Percentiles rank a stretch among this genome's conserved stretches.
Evolutionary conservation across 2,797 vertebrate species (phyloP).

Genomic region (Betta splendens): DNA sequence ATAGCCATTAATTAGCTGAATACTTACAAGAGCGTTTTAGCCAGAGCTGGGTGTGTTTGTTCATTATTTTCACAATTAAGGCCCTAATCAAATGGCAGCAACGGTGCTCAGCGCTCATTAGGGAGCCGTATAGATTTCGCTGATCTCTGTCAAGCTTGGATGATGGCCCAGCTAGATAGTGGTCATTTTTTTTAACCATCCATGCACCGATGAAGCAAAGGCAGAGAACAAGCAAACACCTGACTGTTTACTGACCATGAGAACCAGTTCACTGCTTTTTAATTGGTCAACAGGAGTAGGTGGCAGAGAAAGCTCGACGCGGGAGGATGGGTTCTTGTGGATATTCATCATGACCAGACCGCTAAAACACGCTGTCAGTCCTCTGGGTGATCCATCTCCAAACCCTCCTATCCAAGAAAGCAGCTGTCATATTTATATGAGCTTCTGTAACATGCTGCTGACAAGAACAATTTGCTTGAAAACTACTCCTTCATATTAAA

Average conservation of each 20-base stretch:
- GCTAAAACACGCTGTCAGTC: slow-evolving; percentile 29
- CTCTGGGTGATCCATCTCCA: slow-evolving; percentile 10
- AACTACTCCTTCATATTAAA: slow-evolving; percentile 1
- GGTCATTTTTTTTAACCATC: slow-evolving; percentile 46
- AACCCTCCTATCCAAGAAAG: slow-evolving; percentile 3
- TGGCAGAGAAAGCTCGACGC: background rate
- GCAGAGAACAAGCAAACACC: slow-evolving; percentile 37
- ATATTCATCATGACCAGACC: slow-evolving; percentile 24
- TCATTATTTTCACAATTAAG: slow-evolving; percentile 80
- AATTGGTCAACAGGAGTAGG: slow-evolving; percentile 34
- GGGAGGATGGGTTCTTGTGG: background rate
- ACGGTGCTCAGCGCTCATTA: slow-evolving; percentile 65
- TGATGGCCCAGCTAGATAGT: slow-evolving; percentile 58
- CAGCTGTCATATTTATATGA: slow-evolving; percentile 27
- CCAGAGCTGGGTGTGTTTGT: slow-evolving; percentile 70
- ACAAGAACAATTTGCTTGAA: slow-evolving; percentile 22
- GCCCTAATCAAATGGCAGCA: slow-evolving; percentile 71
- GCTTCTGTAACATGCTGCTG: slow-evolving; percentile 10
- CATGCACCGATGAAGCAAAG: slow-evolving; percentile 14
- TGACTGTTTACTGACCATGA: slow-evolving; percentile 34
- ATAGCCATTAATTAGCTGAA: slow-evolving; percentile 77
- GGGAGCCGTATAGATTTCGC: slow-evolving; percentile 64
- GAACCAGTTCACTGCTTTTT: slow-evolving; percentile 21
- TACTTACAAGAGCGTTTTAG: slow-evolving; percentile 61
- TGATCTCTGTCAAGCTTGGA: slow-evolving; percentile 49